Evolutionary conservation across 2,797 vertebrate genomes (phyloP).

Genomic region (Sandelia bainsii): DNA sequence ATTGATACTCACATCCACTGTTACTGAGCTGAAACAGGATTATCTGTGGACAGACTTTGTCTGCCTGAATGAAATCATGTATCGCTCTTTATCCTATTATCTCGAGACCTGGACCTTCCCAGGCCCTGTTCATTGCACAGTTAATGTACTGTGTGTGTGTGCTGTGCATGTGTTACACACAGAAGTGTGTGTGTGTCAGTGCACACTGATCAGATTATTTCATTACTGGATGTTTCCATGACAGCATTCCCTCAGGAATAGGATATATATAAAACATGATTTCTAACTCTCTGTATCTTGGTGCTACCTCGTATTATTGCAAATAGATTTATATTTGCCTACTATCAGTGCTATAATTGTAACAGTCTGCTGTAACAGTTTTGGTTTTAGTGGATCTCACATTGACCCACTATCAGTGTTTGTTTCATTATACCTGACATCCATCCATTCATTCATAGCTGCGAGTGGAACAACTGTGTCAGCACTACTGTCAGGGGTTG

Average conservation of each 20-base stretch:
- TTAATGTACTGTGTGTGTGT: conserved; percentile 5
- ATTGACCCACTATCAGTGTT: background rate
- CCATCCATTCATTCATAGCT: background rate
- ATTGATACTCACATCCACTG: conserved; percentile 29
- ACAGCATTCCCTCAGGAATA: conserved; percentile 34
- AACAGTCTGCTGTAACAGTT: background rate
- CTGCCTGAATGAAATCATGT: conserved; percentile 43
- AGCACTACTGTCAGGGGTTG: background rate
- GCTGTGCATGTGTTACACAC: background rate
- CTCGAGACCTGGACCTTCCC: conserved; percentile 29
- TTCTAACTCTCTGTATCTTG: background rate
- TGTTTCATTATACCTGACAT: background rate
- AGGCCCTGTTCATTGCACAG: background rate
- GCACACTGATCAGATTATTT: conserved; percentile 37
- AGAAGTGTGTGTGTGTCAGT: background rate
- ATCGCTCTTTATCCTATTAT: conserved; percentile 11
- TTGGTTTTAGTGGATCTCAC: background rate
- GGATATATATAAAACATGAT: conserved; percentile 1
- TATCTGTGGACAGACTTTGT: conserved; percentile 9
- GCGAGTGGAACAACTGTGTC: background rate
- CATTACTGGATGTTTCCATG: conserved; percentile 57
- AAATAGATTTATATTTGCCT: background rate
- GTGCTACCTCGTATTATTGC: background rate
- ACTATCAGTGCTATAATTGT: background rate
- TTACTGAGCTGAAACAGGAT: conserved; percentile 12